Evolutionary conservation across 2,797 vertebrate species (phyloP).

Genomic region (Poecilia gillii): DNA sequence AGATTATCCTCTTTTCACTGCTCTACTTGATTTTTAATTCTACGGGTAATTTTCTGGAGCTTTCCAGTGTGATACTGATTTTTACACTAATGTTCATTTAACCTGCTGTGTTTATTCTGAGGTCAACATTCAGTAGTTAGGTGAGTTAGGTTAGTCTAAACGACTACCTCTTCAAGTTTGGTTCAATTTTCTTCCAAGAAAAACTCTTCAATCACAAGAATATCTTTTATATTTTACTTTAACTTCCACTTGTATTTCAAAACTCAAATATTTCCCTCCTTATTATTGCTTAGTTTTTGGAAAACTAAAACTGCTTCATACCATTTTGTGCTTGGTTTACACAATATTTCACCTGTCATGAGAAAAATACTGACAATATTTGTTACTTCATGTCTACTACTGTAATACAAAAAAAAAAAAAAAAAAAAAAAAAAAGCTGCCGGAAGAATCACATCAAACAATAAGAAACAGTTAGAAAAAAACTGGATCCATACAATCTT

Average conservation of each 20-base stretch:
- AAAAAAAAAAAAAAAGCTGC: background rate
- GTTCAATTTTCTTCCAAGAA: background rate
- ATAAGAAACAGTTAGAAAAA: slow-evolving; percentile 40
- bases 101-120: background rate
- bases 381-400: slow-evolving; percentile 26
- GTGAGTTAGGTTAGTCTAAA: background rate
- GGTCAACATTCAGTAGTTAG: background rate
- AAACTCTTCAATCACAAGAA: background rate
- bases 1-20: background rate
- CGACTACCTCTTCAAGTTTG: background rate
- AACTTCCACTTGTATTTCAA: slow-evolving; percentile 3
- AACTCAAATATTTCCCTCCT: slow-evolving; percentile 16
- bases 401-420: background rate
- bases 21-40: background rate
- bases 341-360: slow-evolving; percentile 32
- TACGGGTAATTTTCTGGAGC: background rate
- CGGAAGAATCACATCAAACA: background rate
- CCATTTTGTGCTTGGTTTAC: slow-evolving; percentile 31
- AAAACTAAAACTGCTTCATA: slow-evolving; percentile 27
- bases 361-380: slow-evolving; percentile 26
- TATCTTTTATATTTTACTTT: background rate
- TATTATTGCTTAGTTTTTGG: slow-evolving; percentile 21
- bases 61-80: background rate
- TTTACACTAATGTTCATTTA: background rate
- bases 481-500: slow-evolving; percentile 57